Evolutionary conservation across 2,888 invertebrate genomes (phyloP).

Genomic region (Cerceris rybyensis): DNA sequence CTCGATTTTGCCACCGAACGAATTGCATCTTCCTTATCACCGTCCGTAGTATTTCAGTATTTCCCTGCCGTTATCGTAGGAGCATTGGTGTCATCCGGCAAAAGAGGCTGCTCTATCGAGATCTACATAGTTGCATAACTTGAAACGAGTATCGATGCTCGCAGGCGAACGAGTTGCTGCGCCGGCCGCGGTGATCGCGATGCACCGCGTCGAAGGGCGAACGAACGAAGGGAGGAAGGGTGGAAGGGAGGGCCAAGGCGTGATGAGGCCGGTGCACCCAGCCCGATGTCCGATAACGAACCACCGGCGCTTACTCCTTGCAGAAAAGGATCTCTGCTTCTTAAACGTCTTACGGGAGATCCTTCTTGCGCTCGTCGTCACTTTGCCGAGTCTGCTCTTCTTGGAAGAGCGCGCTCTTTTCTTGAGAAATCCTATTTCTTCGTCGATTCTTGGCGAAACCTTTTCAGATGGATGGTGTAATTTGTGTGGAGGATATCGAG

Average conservation of each 20-base stretch:
- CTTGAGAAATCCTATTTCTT: background rate
- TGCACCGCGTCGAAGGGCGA: slow-evolving; percentile 31
- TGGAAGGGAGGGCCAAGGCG: slow-evolving; percentile 53
- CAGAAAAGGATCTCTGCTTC: slow-evolving; percentile 52
- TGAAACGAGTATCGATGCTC: slow-evolving; percentile 65
- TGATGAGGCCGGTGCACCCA: slow-evolving; percentile 75
- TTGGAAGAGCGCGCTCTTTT: background rate
- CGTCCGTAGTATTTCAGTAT: slow-evolving; percentile 14
- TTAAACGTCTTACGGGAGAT: slow-evolving; percentile 21
- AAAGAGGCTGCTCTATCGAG: slow-evolving; percentile 68
- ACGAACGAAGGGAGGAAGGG: slow-evolving; percentile 2
- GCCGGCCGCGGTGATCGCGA: slow-evolving; percentile 51
- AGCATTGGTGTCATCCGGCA: slow-evolving; percentile 52
- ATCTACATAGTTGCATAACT: slow-evolving; percentile 75
- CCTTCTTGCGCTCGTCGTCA: slow-evolving; percentile 2
- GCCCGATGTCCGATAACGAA: slow-evolving; percentile 74
- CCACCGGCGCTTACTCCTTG: slow-evolving; percentile 62
- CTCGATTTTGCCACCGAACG: slow-evolving; percentile 15
- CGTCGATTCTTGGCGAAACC: background rate
- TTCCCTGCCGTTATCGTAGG: slow-evolving; percentile 37
- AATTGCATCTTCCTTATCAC: slow-evolving; percentile 54
- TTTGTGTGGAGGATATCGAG: no score
- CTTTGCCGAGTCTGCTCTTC: background rate
- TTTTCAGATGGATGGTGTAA: no score
- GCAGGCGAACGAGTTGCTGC: slow-evolving; percentile 36